Evolutionary conservation across 2,113 vertebrate species (phyloP).

Genomic region (Dendrocopos noguchii): DNA sequence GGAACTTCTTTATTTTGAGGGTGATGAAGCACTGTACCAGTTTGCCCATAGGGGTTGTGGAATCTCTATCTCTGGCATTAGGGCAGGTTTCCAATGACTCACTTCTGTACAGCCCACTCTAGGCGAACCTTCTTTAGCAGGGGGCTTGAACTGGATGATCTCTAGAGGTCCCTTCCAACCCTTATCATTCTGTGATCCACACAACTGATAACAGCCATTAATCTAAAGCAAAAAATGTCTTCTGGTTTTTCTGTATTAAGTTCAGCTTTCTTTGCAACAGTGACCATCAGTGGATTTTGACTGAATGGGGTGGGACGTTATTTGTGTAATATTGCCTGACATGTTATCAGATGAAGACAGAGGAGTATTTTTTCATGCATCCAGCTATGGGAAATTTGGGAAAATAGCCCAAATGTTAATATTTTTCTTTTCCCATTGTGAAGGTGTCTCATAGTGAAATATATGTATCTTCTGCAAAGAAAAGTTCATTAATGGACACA

Average conservation of each 20-base stretch:
- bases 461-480: background rate
- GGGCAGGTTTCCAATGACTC: too few species aligned
- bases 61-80: too few species aligned
- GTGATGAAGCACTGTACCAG: too few species aligned
- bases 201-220: background rate
- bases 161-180: too few species aligned
- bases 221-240: background rate
- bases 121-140: too few species aligned
- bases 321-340: background rate
- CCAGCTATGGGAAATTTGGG: background rate
- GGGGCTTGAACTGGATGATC: too few species aligned
- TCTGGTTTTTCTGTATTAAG: background rate
- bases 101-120: too few species aligned
- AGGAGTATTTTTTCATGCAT: background rate
- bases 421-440: background rate
- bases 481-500: background rate
- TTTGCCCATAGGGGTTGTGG: too few species aligned
- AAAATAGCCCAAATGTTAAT: background rate
- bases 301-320: background rate
- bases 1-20: too few species aligned
- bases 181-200: background rate
- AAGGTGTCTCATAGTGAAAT: background rate
- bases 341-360: background rate
- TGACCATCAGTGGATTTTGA: background rate
- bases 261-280: slow-evolving; percentile 5